Conservation (phyloP, 2,888 invertebrate genomes). For the Pasiphila rectangulata region DNA sequence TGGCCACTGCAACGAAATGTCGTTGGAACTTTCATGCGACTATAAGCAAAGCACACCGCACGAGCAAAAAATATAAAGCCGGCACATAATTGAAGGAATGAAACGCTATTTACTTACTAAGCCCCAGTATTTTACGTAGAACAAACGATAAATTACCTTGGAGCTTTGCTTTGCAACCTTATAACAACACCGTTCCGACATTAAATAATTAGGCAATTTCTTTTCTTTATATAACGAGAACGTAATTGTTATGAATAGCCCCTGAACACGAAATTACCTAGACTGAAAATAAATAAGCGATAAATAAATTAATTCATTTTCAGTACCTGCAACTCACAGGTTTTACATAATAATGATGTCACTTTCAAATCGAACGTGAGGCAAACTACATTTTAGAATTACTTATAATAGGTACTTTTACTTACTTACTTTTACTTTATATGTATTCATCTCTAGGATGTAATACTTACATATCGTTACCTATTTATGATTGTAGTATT, state of each 20-base stretch:
- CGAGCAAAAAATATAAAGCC: slow-evolving; percentile 33
- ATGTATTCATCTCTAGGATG: no score
- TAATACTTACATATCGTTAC: no score
- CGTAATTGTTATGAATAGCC: slow-evolving; percentile 53
- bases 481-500: no score
- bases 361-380: no score
- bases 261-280: slow-evolving; percentile 4
- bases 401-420: no score
- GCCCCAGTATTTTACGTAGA: slow-evolving; percentile 29
- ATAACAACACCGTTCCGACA: slow-evolving; percentile 50
- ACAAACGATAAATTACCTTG: slow-evolving; percentile 60
- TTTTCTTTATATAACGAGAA: slow-evolving; percentile 62
- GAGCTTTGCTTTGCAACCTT: slow-evolving; percentile 53
- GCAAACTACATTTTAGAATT: no score
- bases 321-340: no score
- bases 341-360: no score
- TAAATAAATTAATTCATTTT: background rate
- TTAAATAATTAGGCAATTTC: slow-evolving; percentile 72
- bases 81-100: slow-evolving; percentile 46
- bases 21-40: slow-evolving; percentile 26
- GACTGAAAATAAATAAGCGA: background rate
- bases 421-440: no score
- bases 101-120: slow-evolving; percentile 24
- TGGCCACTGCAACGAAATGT: slow-evolving; percentile 26
- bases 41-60: slow-evolving; percentile 26